These are phyloP conservation scores for Cheilosia grossa DNA, from an alignment of 2,888 invertebrate genomes.

Conservation along the genomic window DNA sequence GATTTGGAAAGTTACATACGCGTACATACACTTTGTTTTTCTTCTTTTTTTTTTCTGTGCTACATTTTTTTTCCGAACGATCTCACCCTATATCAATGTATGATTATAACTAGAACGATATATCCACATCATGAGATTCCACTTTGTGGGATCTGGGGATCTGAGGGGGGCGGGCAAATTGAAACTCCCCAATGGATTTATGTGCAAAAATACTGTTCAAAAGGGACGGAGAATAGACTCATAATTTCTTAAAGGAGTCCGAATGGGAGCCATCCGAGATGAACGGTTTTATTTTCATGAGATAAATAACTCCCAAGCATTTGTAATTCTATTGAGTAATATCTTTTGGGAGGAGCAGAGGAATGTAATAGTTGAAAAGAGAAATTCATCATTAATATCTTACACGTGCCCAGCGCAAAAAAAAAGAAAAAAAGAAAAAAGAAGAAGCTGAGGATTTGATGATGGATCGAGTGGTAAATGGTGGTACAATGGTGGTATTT, in stretches of 20 bases:
- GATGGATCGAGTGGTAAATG: constrained; percentile 6
- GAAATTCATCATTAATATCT: constrained; percentile 49
- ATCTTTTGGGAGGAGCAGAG: neutral
- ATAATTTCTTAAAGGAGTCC: constrained; percentile 27
- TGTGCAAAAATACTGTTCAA: constrained; percentile 14
- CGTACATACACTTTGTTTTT: neutral
- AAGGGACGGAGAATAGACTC: constrained; percentile 25
- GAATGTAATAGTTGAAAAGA: constrained; percentile 18
- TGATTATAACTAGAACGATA: neutral
- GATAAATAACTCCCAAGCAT: constrained; percentile 2
- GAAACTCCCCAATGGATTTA: constrained; percentile 24
- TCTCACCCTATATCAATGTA: too few relatives aligned
- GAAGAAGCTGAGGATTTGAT: neutral
- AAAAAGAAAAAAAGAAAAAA: neutral
- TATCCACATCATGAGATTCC: constrained; percentile 6
- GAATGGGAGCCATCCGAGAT: constrained; percentile 21
- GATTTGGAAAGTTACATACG: constrained; percentile 76
- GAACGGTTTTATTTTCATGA: constrained; percentile 12
- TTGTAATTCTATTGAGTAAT: constrained; percentile 31
- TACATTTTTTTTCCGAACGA: neutral
- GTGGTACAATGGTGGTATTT: constrained; percentile 7
- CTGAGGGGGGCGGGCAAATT: neutral
- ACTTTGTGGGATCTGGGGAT: neutral
- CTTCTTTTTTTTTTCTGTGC: constrained; percentile 18
- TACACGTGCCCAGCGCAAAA: constrained; percentile 15